Evolutionary conservation across 2,113 vertebrate genomes (phyloP), one percentile per base, ranked within the genome.

Genomic region (Orthonyx spaldingii): DNA sequence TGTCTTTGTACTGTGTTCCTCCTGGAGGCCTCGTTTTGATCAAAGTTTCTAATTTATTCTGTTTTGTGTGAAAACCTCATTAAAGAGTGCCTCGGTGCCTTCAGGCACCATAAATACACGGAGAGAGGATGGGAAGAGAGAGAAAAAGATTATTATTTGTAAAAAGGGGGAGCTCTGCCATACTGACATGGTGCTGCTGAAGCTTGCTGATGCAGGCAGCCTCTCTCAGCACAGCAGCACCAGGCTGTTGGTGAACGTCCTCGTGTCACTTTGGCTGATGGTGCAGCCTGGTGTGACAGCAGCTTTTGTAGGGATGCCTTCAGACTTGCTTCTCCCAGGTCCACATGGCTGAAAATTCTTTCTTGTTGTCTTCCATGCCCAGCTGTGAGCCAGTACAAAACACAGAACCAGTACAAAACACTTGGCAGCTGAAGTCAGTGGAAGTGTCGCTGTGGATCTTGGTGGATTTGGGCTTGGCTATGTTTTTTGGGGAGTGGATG

Each of bases 21-120:
- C 49, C 90, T 91, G 78, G 75, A 96, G 83, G 90, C 68, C 68
- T 50, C 50, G 55, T 80, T 83, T 88, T 69, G 79, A 90, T 92
- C 55, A 27, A 39, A 83, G 14, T 50, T 93, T 72, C 85, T 94
- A 65, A 87, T 95, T 85, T 76, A 89, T 93, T 72, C 53, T 72
- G 49, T 30, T 42, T 76, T 49, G 57, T 79, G 59, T 71, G 75
- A 84, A 89, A 95, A 79, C n/a, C 87, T 90, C 85, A 27, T 95
- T 84, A 94, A 87, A 72, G 57, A 46, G 41, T 42, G 78, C 53
- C 65, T 84, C 0, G 1, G 55, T 77, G 79, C 94, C 79, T 94
- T 41, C 33, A 41, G 87, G 89, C 65, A 10, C n/a, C 3, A 1
- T 65, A 47, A 87, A 68, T 76, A 30, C 3, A 1, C 0, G 1